Base-by-base conservation (phyloP, 2,113 vertebrate species). In the Pelvicachromis taeniatus region DNA sequence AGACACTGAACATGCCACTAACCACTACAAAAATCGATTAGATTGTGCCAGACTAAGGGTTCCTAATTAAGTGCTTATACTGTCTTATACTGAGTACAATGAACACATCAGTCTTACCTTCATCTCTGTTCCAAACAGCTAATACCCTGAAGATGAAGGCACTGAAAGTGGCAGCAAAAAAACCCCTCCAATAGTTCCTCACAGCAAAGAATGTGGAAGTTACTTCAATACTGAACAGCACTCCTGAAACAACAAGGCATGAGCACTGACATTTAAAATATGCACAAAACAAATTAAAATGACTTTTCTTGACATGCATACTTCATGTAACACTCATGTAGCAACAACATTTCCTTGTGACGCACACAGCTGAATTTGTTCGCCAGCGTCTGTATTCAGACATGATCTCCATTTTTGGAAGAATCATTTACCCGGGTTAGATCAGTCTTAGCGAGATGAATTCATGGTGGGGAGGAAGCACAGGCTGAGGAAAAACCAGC, bases 181-280 rank as follows among this genome's bases (percentile, higher is more conserved):
- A 99, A n/a, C 99, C 99, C 1, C 99, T 97, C 99, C 99, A 99
- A 82, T 99, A 99, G 95, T 99, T 99, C 80, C 99, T 96, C 86
- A 99, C 99, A 0, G 99, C 98, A 0, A 99, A 99, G 95, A 99
- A 99, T 3, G 98, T 99, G 54, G 98, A 99, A 3, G 99, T 99
- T 94, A 99, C 99, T 91, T 99, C 99, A 1, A 99, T 99, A 93
- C 99, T 99, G 96, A 99, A 99, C 52, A 99, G 95, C 63, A 99
- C 98, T 0, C 98, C 98, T 99, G 91, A 0, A 84, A 87, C 65
- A 90, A 83, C 13, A 42, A 6, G 0, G 26, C 35, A 73, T 75
- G 26, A 75, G 6, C 42, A 78, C n/a, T 31, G 17, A 52, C 70
- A 75, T n/a, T 9, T 50, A 75, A 52, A 75, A 52, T 9, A 40